These are phyloP conservation scores for Molossus alvarezi DNA, from an alignment of 2,797 vertebrate genomes.

Conservation along the genomic window DNA sequence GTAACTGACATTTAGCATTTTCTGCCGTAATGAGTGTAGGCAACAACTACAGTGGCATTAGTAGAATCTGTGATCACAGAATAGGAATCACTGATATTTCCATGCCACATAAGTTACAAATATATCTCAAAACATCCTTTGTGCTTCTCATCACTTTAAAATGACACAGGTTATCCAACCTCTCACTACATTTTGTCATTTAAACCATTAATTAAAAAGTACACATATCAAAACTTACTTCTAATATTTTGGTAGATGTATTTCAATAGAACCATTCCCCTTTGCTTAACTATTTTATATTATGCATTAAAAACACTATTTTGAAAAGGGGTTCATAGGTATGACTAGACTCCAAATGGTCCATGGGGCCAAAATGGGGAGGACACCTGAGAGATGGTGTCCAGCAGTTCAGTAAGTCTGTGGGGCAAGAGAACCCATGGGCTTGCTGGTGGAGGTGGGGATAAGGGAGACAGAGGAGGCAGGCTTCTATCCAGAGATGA, in stretches of 20 bases:
- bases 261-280: background rate
- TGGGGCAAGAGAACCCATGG: accelerated
- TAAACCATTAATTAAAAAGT: background rate
- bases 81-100: background rate
- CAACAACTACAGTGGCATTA: background rate
- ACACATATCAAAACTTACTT: background rate
- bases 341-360: background rate
- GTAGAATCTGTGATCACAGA: background rate
- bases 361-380: background rate
- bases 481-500: background rate
- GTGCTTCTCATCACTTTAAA: background rate
- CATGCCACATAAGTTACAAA: background rate
- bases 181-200: background rate
- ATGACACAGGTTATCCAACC: background rate
- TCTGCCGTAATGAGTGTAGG: background rate
- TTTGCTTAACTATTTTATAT: constrained; percentile 18
- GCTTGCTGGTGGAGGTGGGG: background rate
- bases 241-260: background rate
- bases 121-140: background rate
- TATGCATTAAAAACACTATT: background rate
- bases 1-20: background rate
- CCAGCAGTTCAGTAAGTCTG: background rate
- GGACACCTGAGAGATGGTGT: background rate
- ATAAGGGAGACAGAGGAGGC: background rate
- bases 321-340: background rate